Evolutionary conservation across 2,888 invertebrate species (phyloP), one percentile per base, ranked within the genome.

Genomic region (Chironomus riparius): DNA sequence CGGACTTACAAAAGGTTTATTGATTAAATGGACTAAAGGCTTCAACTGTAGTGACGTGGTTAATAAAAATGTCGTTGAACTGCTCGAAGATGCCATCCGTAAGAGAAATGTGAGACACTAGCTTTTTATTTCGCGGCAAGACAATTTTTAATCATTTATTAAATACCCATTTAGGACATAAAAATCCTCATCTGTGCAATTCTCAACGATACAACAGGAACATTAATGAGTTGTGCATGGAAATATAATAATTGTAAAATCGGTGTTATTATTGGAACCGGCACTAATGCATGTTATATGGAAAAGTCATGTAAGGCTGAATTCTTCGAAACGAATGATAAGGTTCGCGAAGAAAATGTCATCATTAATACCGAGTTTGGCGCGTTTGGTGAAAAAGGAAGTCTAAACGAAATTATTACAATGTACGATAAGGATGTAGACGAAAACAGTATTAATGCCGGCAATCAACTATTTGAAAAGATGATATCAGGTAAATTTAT

Each of bases 11-110:
- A 90, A 91, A 81, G 97, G 97, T 18, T 83, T 91, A 47, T 87
- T 98, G 70, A 92, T 93, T 79, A 88, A 91, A 68, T 98, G 98
- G 98, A 98, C 98, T 13, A 98, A 98, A 85, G 97, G 97, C 4
- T 98, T 98, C 85, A 93, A 93, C 79, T 97, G 97, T 83, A 90
- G 90, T 24, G 96, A 94, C 3, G 96, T 96, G 3, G 93, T 72
- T 6, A 92, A 91, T 4, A 88, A 95, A 81, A 96, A 98, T 82
- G 96, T 98, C 18, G 97, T 97, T 1, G 89, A 89, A 79, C 86
- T 96, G 77, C 87, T 98, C 1, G 91, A 94, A 82, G 92, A 93
- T 77, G 95, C 98, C n/a, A 93, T 98, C 77, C 89, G 88, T 5
- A 88, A 93, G 81, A 89, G 95, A 83, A 92, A 92, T 82, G 94